Percentiles rank a stretch among this genome's conserved stretches.
These are phyloP conservation scores for Grapholita molesta DNA, from an alignment of 1,140 invertebrate species.

Conservation along the genomic window DNA sequence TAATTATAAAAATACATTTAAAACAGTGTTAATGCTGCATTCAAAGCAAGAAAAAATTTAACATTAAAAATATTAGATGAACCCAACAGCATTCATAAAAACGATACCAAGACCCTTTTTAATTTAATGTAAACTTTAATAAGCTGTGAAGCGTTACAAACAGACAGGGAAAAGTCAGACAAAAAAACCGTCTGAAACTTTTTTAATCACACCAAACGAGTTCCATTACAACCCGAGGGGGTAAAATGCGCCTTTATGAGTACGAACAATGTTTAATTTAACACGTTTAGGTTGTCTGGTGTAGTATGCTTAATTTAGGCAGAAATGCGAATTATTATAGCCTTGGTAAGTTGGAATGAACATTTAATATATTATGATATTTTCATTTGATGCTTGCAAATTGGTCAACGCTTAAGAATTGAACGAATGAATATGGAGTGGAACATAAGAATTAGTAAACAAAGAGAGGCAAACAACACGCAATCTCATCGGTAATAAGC, in stretches of 20 bases:
- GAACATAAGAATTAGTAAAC: too few species aligned
- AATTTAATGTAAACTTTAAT: background rate
- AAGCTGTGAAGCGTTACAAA: background rate
- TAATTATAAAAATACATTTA: too few species aligned
- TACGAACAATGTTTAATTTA: background rate
- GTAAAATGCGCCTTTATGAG: background rate
- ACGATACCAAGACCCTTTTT: background rate
- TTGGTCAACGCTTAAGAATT: too few species aligned
- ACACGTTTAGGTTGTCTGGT: background rate
- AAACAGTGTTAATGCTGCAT: too few species aligned
- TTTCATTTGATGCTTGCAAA: too few species aligned
- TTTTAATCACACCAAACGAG: slow-evolving; percentile 2
- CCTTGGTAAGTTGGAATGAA: too few species aligned
- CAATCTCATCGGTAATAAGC: too few species aligned
- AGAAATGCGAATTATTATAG: background rate
- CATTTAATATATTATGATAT: too few species aligned
- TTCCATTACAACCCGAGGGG: background rate
- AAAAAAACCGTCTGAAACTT: background rate
- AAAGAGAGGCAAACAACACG: too few species aligned
- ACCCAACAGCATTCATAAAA: background rate
- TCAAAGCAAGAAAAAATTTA: too few species aligned
- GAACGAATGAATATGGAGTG: too few species aligned
- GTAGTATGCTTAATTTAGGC: background rate
- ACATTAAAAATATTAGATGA: background rate
- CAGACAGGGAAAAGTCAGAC: background rate